Percentiles rank a stretch among this genome's conserved stretches.
Evolutionary conservation across 2,113 vertebrate species (phyloP).

Genomic region (Xenopus laevis): DNA sequence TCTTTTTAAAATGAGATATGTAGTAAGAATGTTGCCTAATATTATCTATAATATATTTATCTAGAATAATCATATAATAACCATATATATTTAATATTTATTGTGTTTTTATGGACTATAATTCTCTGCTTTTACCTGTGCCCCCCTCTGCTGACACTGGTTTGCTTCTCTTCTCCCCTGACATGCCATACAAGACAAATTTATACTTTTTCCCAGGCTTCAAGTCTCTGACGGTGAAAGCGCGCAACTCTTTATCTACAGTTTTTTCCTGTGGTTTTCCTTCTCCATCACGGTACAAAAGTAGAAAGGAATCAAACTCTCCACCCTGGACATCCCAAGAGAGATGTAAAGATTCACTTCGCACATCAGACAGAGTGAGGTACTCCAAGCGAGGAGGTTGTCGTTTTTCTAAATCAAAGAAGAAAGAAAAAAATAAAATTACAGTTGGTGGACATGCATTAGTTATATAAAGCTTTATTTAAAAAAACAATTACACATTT

Average conservation of each 20-base stretch:
- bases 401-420: constrained; percentile 13
- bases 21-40: no score
- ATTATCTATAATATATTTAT: no score
- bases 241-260: constrained; percentile 2
- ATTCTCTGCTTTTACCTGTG: constrained; percentile 49
- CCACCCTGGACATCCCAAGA: constrained; percentile 48
- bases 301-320: constrained; percentile 52
- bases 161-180: constrained; percentile 38
- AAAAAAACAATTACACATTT: not conserved
- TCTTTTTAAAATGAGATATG: no score
- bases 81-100: no score
- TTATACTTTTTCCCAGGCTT: constrained; percentile 57
- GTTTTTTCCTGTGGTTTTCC: constrained; percentile 44
- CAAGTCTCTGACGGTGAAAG: constrained; percentile 43
- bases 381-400: constrained; percentile 44
- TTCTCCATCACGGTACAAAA: constrained; percentile 48
- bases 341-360: constrained; percentile 46
- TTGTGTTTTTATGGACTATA: no score
- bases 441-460: not conserved
- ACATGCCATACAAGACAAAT: constrained; percentile 53
- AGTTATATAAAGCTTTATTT: not conserved
- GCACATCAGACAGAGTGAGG: constrained; percentile 40
- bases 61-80: no score
- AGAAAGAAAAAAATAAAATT: not conserved
- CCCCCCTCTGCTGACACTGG: constrained; percentile 43